Base-by-base conservation (phyloP, 2,888 invertebrate genomes). In the Cryptocheilus praepositus region DNA sequence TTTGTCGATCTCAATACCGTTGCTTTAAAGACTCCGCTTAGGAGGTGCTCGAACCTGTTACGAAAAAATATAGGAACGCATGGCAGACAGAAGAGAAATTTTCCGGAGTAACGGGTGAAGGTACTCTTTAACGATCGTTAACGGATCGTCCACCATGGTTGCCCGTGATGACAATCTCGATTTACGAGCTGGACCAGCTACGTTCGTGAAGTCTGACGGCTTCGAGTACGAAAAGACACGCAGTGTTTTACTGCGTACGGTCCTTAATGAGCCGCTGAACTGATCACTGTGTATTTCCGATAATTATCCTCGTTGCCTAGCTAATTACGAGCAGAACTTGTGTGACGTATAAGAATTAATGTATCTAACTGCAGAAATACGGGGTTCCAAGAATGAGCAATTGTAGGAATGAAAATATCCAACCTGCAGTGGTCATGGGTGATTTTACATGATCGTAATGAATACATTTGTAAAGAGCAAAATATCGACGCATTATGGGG, bases 1-100 rank as follows among this genome's bases (percentile, higher is more conserved):
- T 65, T 61, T 69, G 46, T 22, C 71, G 74, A 76, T 68, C 76
- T 70, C 69, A 67, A 67, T 70, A 67, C 67, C 61, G 64, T 67
- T 64, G 63, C 54, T 46, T 54, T 28, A 43, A 60, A 67, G 43
- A 55, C 49, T 21, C 15, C 25, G 60, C 63, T 53, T 49, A 49
- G 18, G 13, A 18, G 8, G 3, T n/a, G 13, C 18, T 49, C 18
- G 16, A 7, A 49, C 49, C 16, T n/a, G 16, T n/a, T 49, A 49
- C 16, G 18, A 8, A 49, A 46, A 13, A 11, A 49, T 36, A 36
- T 4, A 36, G 36, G 36, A 36, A 11, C 5, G 5, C 5, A 11
- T 11, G 36, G 36, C 13, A 7, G 36, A 1, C 13, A 11, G 36
- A 1, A 36, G 36, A 11, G 13, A 7, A 11, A 36, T 36, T 36